These are phyloP conservation scores for Margarornis squamiger DNA, from an alignment of 2,797 vertebrate genomes.

Conservation along the genomic window DNA sequence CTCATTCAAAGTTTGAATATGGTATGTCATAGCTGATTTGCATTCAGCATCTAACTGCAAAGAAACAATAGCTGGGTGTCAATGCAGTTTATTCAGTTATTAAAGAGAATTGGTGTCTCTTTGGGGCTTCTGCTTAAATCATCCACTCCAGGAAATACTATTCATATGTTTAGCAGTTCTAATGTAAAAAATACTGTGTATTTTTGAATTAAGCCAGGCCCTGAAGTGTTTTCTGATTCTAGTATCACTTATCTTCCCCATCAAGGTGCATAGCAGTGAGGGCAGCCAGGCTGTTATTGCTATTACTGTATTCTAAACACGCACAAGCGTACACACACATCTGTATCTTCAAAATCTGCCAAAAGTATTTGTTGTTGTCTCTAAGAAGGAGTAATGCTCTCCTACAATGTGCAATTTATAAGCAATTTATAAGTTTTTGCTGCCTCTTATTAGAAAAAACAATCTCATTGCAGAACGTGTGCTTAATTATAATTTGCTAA, in stretches of 20 bases:
- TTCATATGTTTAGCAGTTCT: not conserved
- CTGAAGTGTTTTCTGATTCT: conserved; percentile 37
- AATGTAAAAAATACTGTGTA: not conserved
- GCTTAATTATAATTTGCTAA: conserved; percentile 52
- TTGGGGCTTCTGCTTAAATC: conserved; percentile 1
- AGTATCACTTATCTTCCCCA: conserved; percentile 26
- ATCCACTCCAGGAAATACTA: not conserved
- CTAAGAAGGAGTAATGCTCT: conserved; percentile 27
- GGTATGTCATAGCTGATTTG: not conserved
- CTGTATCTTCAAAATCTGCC: conserved; percentile 49
- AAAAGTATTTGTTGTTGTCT: conserved; percentile 26
- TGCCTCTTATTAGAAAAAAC: conserved; percentile 36
- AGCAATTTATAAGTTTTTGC: not conserved
- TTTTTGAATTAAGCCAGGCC: conserved; percentile 24
- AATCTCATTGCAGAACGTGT: conserved; percentile 20
- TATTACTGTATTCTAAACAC: conserved; percentile 37
- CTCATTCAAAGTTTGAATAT: not conserved
- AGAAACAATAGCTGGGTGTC: conserved; percentile 7
- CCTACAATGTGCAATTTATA: conserved; percentile 15
- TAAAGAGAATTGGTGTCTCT: conserved; percentile 10
- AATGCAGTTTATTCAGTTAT: not conserved
- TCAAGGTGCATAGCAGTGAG: conserved; percentile 28
- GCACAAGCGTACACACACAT: not conserved
- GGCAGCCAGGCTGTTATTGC: conserved; percentile 1
- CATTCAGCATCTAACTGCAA: not conserved